Evolutionary conservation across 2,888 invertebrate species (phyloP).

Genomic region (Oscheius sp.): DNA sequence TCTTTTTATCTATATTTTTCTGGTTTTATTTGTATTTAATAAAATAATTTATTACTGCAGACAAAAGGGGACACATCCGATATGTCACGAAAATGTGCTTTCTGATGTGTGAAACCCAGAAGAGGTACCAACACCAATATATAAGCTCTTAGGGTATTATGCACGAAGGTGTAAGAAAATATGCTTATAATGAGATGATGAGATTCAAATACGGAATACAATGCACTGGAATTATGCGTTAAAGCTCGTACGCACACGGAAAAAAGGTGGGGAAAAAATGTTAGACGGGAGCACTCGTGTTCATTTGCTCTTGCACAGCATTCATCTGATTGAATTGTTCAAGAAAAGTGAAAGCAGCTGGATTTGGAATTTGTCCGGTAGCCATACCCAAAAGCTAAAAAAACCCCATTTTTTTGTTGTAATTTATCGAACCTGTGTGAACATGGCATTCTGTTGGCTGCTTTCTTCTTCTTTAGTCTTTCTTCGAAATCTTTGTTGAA

Average conservation of each 20-base stretch:
- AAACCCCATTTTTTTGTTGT: no score
- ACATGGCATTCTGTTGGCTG: slow-evolving; percentile 43
- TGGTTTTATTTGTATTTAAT: background rate
- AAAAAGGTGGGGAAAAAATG: background rate
- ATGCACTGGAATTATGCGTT: slow-evolving; percentile 27
- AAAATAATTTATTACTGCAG: slow-evolving; percentile 24
- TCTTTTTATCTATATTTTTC: background rate
- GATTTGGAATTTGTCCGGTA: slow-evolving; percentile 35
- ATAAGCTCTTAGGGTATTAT: slow-evolving; percentile 23
- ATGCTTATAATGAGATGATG: slow-evolving; percentile 13
- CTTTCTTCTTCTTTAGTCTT: slow-evolving; percentile 61
- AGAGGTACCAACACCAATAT: slow-evolving; percentile 29
- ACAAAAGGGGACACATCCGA: slow-evolving; percentile 19
- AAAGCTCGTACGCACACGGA: slow-evolving; percentile 30
- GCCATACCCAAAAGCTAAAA: slow-evolving; percentile 14
- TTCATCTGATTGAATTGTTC: slow-evolving; percentile 57
- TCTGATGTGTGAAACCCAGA: slow-evolving; percentile 24
- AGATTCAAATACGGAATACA: slow-evolving; percentile 13
- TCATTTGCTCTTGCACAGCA: slow-evolving; percentile 49
- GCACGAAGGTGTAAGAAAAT: slow-evolving; percentile 11
- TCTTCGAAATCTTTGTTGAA: slow-evolving; percentile 71
- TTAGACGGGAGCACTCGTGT: slow-evolving; percentile 41
- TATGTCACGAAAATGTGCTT: slow-evolving; percentile 28
- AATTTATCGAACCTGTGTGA: slow-evolving; percentile 42
- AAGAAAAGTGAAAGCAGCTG: slow-evolving; percentile 45